Evolutionary conservation across 2,113 vertebrate genomes (phyloP).

Genomic region (Falcunculus frontatus): DNA sequence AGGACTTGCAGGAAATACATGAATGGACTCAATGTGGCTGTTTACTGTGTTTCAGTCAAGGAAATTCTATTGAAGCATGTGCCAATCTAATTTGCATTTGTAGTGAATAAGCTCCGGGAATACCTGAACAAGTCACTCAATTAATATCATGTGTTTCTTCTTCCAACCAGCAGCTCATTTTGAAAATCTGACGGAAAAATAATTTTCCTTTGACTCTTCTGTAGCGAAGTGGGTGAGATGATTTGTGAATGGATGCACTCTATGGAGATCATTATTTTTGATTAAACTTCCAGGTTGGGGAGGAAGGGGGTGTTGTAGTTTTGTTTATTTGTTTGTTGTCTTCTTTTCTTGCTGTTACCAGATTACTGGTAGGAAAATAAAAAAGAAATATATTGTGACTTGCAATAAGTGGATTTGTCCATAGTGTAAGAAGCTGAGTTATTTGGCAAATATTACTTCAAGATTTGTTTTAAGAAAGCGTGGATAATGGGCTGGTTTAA

Average conservation of each 20-base stretch:
- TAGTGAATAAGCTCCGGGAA: background rate
- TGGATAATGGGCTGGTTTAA: background rate
- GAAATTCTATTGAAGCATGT: background rate
- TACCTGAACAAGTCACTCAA: background rate
- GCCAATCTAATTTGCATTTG: background rate
- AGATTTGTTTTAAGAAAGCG: background rate
- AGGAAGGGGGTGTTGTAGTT: accelerated
- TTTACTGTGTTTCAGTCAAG: background rate
- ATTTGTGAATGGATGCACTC: background rate
- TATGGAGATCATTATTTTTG: background rate
- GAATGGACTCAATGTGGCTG: background rate
- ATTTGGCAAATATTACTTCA: background rate
- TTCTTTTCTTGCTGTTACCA: background rate
- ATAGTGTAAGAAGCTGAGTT: background rate
- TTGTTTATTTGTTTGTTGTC: background rate
- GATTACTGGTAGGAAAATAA: background rate
- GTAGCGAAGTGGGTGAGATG: background rate
- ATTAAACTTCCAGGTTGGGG: background rate
- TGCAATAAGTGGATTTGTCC: background rate
- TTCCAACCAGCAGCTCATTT: background rate
- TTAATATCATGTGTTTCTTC: background rate
- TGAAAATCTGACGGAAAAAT: background rate
- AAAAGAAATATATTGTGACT: background rate
- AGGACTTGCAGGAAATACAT: background rate
- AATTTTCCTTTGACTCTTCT: background rate